These are phyloP conservation scores for Thelaira solivaga DNA, from an alignment of 2,888 invertebrate species.

Conservation along the genomic window DNA sequence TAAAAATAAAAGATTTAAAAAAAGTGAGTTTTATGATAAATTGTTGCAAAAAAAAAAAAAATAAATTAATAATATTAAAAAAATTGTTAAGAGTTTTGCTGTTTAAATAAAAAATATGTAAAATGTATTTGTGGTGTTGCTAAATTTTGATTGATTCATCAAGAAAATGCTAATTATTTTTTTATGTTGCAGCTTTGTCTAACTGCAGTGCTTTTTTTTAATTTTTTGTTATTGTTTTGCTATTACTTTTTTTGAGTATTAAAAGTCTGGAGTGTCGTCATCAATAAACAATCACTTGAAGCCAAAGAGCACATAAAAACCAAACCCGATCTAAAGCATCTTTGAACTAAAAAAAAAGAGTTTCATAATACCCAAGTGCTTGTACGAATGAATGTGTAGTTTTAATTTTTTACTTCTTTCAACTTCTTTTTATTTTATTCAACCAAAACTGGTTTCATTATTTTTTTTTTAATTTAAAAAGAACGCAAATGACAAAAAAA, in stretches of 20 bases:
- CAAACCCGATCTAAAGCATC: slow-evolving; percentile 38
- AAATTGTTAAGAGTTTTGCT: background rate
- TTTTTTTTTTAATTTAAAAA: slow-evolving; percentile 4
- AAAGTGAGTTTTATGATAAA: slow-evolving; percentile 32
- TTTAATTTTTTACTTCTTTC: slow-evolving; percentile 8
- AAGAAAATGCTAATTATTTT: slow-evolving; percentile 10
- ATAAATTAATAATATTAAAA: background rate
- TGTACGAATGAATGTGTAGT: background rate
- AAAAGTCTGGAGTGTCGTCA: slow-evolving; percentile 52
- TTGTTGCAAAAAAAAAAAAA: background rate
- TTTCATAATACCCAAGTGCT: slow-evolving; percentile 56
- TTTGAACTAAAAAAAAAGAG: slow-evolving; percentile 23
- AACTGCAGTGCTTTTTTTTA: slow-evolving; percentile 2
- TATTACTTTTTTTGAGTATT: slow-evolving; percentile 6
- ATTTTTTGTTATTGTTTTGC: background rate
- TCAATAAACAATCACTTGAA: slow-evolving; percentile 37
- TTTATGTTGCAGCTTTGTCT: slow-evolving; percentile 44
- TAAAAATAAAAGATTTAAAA: slow-evolving; percentile 6
- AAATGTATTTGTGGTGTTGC: background rate
- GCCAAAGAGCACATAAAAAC: background rate
- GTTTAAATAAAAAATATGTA: background rate
- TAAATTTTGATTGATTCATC: slow-evolving; percentile 36
- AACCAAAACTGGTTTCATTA: slow-evolving; percentile 40
- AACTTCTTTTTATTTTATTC: slow-evolving; percentile 32
- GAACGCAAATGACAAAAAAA: slow-evolving; percentile 32